Evolutionary conservation across 2,797 vertebrate genomes (phyloP).

Genomic region (Pantherophis alleghaniensis): DNA sequence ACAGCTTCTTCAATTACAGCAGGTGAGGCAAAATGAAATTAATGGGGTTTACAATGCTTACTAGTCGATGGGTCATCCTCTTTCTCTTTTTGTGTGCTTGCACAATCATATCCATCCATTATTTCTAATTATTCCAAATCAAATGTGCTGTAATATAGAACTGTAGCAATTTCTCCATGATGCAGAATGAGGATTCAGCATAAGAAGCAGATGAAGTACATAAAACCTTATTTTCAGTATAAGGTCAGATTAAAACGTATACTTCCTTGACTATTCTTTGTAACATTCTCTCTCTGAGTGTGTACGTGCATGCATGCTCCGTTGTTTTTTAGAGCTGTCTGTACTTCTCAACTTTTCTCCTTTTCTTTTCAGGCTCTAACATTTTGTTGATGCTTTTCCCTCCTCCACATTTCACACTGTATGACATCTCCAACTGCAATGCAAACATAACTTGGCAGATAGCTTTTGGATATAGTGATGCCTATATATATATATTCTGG

Average conservation of each 20-base stretch:
- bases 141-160: background rate
- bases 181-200: background rate
- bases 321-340: background rate
- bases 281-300: background rate
- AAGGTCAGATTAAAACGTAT: background rate
- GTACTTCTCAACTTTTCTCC: background rate
- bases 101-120: background rate
- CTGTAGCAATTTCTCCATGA: background rate
- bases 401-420: slow-evolving; percentile 6
- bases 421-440: slow-evolving; percentile 9
- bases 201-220: background rate
- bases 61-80: background rate
- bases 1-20: background rate
- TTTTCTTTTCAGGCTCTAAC: background rate
- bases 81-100: background rate
- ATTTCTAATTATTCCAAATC: background rate
- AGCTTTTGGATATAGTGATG: slow-evolving; percentile 4
- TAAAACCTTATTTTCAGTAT: background rate
- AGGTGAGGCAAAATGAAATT: background rate
- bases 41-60: background rate
- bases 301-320: background rate
- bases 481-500: background rate
- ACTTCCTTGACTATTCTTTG: background rate
- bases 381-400: slow-evolving; percentile 22
- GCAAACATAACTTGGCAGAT: slow-evolving; percentile 23